Evolutionary conservation across 2,797 vertebrate species (phyloP).

Genomic region (Spizella passerina): DNA sequence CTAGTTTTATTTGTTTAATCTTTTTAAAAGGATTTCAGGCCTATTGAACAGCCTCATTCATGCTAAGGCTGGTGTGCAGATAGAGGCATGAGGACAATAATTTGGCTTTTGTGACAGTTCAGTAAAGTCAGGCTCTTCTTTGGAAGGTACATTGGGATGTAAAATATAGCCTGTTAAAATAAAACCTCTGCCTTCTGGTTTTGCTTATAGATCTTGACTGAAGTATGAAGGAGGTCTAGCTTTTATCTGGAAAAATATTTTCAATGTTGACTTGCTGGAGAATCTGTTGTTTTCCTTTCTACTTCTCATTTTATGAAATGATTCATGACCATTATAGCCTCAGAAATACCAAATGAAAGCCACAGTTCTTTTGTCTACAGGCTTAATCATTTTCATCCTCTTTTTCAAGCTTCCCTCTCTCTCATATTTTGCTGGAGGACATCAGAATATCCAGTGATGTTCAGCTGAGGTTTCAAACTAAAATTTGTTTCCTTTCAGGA

Average conservation of each 20-base stretch:
- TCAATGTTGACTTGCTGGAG: constrained; percentile 42
- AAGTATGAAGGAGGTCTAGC: constrained; percentile 11
- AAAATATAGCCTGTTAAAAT: neutral
- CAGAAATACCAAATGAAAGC: constrained; percentile 63
- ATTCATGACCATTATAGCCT: constrained; percentile 62
- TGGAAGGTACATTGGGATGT: neutral
- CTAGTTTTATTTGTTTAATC: neutral
- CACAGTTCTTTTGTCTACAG: constrained; percentile 56
- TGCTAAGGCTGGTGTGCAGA: neutral
- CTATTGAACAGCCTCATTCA: neutral
- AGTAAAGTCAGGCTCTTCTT: neutral
- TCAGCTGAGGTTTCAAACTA: constrained; percentile 20
- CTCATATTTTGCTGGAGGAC: constrained; percentile 57
- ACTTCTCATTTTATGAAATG: constrained; percentile 60
- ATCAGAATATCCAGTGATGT: constrained; percentile 34
- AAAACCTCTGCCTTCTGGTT: constrained; percentile 11
- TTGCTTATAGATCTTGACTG: neutral
- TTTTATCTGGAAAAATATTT: constrained; percentile 54
- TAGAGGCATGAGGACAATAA: neutral
- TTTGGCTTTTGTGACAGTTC: neutral
- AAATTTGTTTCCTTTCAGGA: constrained; percentile 38
- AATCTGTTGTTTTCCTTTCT: constrained; percentile 60
- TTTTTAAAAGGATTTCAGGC: neutral
- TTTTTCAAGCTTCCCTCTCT: constrained; percentile 40
- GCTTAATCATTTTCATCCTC: constrained; percentile 60